Conservation (phyloP, 2,888 invertebrate species). For the Beris chalybata region DNA sequence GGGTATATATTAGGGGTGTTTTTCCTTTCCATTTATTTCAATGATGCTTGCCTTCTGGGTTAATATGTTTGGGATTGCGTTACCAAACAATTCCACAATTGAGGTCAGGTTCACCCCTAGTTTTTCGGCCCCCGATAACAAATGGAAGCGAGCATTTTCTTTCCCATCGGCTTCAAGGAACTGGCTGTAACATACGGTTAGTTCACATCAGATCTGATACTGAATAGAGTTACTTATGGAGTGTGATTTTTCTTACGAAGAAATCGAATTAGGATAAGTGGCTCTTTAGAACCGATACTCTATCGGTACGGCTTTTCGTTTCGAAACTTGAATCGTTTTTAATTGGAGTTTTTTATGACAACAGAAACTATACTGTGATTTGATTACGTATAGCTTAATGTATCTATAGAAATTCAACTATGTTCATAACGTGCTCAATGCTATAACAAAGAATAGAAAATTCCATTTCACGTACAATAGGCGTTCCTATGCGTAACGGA, state of each 20-base stretch:
- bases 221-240: slow-evolving; percentile 11
- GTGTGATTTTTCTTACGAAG: slow-evolving; percentile 3
- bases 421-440: too few species aligned
- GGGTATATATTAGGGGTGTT: slow-evolving; percentile 5
- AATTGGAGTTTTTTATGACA: too few species aligned
- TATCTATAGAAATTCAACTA: too few species aligned
- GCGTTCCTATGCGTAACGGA: too few species aligned
- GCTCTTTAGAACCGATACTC: too few species aligned
- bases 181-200: slow-evolving; percentile 6
- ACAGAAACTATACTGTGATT: too few species aligned
- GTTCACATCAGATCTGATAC: slow-evolving; percentile 11
- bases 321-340: too few species aligned
- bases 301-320: too few species aligned
- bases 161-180: not conserved
- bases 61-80: slow-evolving; percentile 9
- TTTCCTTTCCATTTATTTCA: slow-evolving; percentile 23
- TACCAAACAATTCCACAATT: slow-evolving; percentile 21
- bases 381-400: too few species aligned
- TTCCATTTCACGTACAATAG: too few species aligned
- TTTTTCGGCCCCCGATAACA: not conserved
- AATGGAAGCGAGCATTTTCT: slow-evolving; percentile 18
- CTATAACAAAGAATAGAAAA: too few species aligned
- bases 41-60: slow-evolving; percentile 7
- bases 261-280: not conserved
- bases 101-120: slow-evolving; percentile 3